phyloP scores from a whole-genome alignment of 2,113 vertebrate species.

The Alouatta palliata region DNA sequence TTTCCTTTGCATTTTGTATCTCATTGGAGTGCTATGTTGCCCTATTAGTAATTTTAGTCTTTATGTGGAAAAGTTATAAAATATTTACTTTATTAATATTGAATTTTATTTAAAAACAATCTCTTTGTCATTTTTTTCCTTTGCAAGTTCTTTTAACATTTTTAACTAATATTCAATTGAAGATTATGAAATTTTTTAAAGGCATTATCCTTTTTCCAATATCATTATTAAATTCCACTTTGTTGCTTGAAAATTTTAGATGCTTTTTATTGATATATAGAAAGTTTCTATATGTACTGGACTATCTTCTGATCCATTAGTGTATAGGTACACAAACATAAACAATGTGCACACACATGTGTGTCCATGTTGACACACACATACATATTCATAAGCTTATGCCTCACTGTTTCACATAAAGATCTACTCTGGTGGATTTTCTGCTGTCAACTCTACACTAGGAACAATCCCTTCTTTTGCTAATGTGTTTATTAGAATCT shows the following conservation, averaged over 20 bases:
- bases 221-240: background rate
- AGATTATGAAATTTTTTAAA: background rate
- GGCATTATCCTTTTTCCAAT: background rate
- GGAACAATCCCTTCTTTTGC: background rate
- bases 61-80: background rate
- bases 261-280: background rate
- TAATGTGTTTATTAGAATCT: background rate
- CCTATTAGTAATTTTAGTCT: background rate
- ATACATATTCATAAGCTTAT: background rate
- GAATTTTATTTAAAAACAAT: background rate
- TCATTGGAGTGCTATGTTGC: background rate
- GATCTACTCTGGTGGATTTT: background rate
- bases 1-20: background rate
- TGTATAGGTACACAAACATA: background rate
- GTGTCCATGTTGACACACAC: background rate
- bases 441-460: background rate
- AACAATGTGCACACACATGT: background rate
- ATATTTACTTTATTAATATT: background rate
- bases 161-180: background rate
- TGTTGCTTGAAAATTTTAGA: background rate
- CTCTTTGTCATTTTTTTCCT: background rate
- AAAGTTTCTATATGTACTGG: background rate
- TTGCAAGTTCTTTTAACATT: background rate
- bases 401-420: background rate
- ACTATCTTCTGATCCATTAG: background rate